Evolutionary conservation across 1,140 invertebrate genomes (phyloP).

Genomic region (Coelopa frigida): DNA sequence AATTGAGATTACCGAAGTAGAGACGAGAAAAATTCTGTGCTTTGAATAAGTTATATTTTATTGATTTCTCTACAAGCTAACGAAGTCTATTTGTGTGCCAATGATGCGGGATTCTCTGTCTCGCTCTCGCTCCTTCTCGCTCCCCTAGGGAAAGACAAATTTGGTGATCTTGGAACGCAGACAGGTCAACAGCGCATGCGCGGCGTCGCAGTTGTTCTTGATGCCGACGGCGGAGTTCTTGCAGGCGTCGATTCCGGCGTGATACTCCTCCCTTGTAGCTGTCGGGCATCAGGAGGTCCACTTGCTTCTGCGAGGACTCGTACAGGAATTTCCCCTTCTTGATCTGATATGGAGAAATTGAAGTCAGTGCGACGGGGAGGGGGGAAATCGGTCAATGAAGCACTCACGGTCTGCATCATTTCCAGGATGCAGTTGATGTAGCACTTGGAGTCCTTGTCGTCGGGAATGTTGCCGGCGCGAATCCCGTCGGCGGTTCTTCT

Average conservation of each 20-base stretch:
- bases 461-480: constrained; percentile 25
- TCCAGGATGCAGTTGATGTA: constrained; percentile 39
- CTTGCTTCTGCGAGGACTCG: constrained; percentile 33
- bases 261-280: constrained; percentile 28
- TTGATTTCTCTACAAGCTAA: no score
- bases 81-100: no score
- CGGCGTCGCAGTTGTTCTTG: constrained; percentile 38
- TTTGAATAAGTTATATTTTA: no score
- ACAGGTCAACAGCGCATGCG: constrained; percentile 26
- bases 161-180: constrained; percentile 25
- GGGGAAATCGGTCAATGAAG: no score
- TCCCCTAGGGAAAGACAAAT: constrained; percentile 32
- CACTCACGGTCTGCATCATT: constrained; percentile 38
- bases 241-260: constrained; percentile 22
- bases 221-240: constrained; percentile 31
- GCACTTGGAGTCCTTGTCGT: constrained; percentile 36
- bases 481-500: constrained; percentile 29
- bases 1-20: not conserved
- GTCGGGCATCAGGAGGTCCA: constrained; percentile 35
- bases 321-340: constrained; percentile 39
- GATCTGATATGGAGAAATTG: constrained; percentile 21
- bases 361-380: no score
- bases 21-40: constrained; percentile 11
- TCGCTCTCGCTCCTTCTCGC: not conserved
- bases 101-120: no score